These are phyloP conservation scores for Sphaeridia pumilis DNA, from an alignment of 2,888 invertebrate genomes.

Conservation along the genomic window DNA sequence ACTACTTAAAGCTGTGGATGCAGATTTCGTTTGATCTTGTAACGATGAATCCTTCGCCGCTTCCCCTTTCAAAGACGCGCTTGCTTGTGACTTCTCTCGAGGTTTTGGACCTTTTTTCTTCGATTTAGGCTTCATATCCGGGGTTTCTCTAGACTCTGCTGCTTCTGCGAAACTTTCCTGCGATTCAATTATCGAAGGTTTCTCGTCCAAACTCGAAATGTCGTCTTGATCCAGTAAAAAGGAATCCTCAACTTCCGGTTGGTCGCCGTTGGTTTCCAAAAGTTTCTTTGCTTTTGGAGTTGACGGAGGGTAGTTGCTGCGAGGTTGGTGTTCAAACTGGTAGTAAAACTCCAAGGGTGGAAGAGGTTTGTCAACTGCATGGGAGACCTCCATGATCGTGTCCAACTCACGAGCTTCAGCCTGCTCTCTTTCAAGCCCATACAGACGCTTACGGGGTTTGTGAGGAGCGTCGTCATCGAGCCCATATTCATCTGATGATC, in stretches of 20 bases:
- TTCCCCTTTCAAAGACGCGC: too few relatives aligned
- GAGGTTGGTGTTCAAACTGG: constrained; percentile 6
- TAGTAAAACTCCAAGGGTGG: constrained; percentile 7
- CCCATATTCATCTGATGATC: too few relatives aligned
- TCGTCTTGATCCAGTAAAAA: not conserved
- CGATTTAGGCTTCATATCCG: not conserved
- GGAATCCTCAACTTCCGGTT: too few relatives aligned
- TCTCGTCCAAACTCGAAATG: too few relatives aligned
- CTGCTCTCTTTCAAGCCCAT: not conserved
- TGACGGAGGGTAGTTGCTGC: constrained; percentile 14
- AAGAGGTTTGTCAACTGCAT: constrained; percentile 1
- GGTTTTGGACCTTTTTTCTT: too few relatives aligned
- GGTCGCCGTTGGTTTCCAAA: not conserved
- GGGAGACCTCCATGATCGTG: constrained; percentile 10
- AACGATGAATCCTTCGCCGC: not conserved
- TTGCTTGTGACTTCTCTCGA: too few relatives aligned
- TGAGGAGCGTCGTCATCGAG: not conserved
- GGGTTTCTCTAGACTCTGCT: too few relatives aligned
- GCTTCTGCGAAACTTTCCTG: not conserved
- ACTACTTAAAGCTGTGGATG: too few relatives aligned
- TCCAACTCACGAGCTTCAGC: constrained; percentile 6
- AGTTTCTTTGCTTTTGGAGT: constrained; percentile 1
- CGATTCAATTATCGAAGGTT: not conserved
- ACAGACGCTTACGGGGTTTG: constrained; percentile 1
- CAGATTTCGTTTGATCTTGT: not conserved